Evolutionary conservation across 2,797 vertebrate genomes (phyloP).

Genomic region (Myripristis jacobus): DNA sequence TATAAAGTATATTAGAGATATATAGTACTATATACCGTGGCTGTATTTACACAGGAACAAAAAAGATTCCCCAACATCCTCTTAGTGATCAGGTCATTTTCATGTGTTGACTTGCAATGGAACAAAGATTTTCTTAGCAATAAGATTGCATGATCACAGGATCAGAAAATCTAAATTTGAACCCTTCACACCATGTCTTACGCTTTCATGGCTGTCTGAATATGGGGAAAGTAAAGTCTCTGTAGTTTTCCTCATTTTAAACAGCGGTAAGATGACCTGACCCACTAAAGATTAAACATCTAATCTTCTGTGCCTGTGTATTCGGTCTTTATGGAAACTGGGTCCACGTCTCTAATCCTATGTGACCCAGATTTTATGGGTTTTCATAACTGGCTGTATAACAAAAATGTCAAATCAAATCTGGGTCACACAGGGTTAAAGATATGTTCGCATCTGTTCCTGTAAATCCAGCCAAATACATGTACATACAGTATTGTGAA

Average conservation of each 20-base stretch:
- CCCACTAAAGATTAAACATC: slow-evolving; percentile 46
- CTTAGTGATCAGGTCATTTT: slow-evolving; percentile 25
- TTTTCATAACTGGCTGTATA: slow-evolving; percentile 60
- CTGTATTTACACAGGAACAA: slow-evolving; percentile 33
- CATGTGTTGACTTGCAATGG: slow-evolving; percentile 44
- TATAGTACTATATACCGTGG: slow-evolving; percentile 18
- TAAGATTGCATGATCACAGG: slow-evolving; percentile 35
- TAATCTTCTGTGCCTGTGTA: slow-evolving; percentile 71
- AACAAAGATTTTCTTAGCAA: slow-evolving; percentile 33
- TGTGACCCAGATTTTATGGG: slow-evolving; percentile 67
- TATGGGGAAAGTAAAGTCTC: background rate
- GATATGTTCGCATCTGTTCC: slow-evolving; percentile 61
- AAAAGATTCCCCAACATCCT: slow-evolving; percentile 9
- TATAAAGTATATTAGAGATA: slow-evolving; percentile 28
- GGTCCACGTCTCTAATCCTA: slow-evolving; percentile 63
- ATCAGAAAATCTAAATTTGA: slow-evolving; percentile 22
- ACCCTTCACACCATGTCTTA: slow-evolving; percentile 22
- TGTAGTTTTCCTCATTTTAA: slow-evolving; percentile 29
- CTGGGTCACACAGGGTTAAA: slow-evolving; percentile 62
- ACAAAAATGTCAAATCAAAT: slow-evolving; percentile 69
- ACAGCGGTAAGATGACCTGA: slow-evolving; percentile 27
- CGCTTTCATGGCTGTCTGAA: slow-evolving; percentile 21
- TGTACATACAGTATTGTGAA: slow-evolving; percentile 81
- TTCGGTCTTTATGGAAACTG: slow-evolving; percentile 47
- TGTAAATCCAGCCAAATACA: slow-evolving; percentile 76